phyloP scores from a whole-genome alignment of 2,888 invertebrate genomes.

The Cheilosia urbana region DNA sequence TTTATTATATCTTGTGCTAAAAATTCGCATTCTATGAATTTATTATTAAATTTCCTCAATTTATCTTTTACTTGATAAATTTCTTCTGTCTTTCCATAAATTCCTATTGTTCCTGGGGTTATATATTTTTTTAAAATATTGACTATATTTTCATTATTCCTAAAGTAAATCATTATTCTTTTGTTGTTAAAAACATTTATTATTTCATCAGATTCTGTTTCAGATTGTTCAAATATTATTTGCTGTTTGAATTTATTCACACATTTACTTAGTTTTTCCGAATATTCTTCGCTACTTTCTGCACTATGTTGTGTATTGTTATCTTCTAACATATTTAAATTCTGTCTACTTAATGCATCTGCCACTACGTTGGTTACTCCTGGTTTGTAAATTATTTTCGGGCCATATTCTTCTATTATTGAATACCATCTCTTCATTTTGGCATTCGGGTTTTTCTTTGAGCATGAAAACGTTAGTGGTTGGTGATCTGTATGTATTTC shows the following conservation, averaged over 20 bases:
- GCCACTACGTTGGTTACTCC: constrained; percentile 52
- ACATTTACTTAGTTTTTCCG: not conserved
- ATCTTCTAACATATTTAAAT: not conserved
- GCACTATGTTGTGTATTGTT: not conserved
- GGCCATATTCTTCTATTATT: constrained; percentile 61
- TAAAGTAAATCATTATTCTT: not conserved
- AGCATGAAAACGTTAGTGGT: constrained; percentile 54
- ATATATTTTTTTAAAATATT: constrained; percentile 13
- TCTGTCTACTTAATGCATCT: constrained; percentile 56
- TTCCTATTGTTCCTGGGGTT: constrained; percentile 18
- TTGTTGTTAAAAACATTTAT: not conserved
- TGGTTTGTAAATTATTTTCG: constrained; percentile 67
- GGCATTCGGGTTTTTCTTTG: constrained; percentile 61
- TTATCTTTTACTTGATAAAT: not conserved
- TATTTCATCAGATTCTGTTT: constrained; percentile 38
- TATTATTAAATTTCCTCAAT: constrained; percentile 13
- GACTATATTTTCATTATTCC: not conserved
- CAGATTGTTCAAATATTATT: constrained; percentile 30
- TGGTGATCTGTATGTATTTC: constrained; percentile 40
- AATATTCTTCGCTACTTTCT: constrained; percentile 35
- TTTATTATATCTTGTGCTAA: constrained; percentile 23
- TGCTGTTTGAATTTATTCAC: no score
- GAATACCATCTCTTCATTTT: not conserved
- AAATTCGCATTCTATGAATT: constrained; percentile 9
- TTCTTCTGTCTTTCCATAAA: constrained; percentile 28